Conservation (phyloP, 2,113 vertebrate species). For the Dicaeum eximium region DNA sequence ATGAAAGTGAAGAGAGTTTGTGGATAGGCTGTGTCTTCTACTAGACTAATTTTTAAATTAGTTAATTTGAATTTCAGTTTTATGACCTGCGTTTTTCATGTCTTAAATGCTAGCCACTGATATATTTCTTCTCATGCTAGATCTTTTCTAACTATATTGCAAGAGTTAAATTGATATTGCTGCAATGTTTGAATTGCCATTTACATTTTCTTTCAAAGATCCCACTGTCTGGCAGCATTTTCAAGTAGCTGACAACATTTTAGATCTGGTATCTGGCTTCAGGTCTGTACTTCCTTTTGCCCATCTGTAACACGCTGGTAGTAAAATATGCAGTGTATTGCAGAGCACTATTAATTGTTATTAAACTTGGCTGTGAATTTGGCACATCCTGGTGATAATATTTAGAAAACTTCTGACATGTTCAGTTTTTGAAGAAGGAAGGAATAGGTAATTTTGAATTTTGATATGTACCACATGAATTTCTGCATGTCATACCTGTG, state of each 20-base stretch:
- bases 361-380: neutral
- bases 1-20: neutral
- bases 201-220: slow-evolving; percentile 31
- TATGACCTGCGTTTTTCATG: neutral
- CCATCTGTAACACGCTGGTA: neutral
- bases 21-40: neutral
- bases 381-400: neutral
- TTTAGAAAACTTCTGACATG: neutral
- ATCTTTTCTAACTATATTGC: slow-evolving; percentile 36
- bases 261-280: neutral
- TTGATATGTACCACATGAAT: neutral
- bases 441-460: neutral
- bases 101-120: neutral
- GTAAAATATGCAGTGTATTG: neutral
- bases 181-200: neutral
- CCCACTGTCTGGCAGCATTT: neutral
- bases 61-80: slow-evolving; percentile 1
- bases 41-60: neutral
- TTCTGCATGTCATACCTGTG: neutral
- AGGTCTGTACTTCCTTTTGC: neutral
- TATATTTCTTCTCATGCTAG: neutral
- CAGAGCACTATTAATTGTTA: neutral
- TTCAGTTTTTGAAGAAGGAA: neutral
- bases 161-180: neutral
- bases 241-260: neutral